Evolutionary conservation across 2,113 vertebrate species (phyloP).

Genomic region (Guaruba guarouba): DNA sequence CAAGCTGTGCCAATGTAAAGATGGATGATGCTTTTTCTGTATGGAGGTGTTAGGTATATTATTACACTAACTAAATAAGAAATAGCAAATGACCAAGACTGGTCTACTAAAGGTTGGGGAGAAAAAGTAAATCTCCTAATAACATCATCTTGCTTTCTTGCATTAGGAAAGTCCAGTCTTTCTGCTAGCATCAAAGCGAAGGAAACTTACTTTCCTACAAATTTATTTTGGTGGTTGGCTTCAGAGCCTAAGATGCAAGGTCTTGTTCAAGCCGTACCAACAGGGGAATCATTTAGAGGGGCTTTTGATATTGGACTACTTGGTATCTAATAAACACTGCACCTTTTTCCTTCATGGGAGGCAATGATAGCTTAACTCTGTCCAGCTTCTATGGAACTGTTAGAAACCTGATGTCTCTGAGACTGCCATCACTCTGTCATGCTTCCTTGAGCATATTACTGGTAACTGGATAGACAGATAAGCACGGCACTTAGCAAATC

Average conservation of each 20-base stretch:
- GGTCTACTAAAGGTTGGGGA: not conserved
- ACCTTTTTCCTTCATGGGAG: not conserved
- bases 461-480: not conserved
- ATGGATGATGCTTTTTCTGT: not conserved
- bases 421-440: fast-evolving
- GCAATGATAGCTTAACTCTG: not conserved
- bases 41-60: not conserved
- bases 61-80: not conserved
- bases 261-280: not conserved
- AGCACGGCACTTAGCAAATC: not conserved
- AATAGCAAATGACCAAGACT: not conserved
- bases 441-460: not conserved
- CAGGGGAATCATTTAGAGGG: not conserved
- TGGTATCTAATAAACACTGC: not conserved
- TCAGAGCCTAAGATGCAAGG: not conserved
- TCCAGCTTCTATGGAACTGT: not conserved
- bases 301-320: not conserved
- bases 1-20: not conserved
- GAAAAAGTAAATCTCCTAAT: not conserved
- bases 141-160: not conserved
- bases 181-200: not conserved
- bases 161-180: not conserved
- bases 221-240: not conserved
- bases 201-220: not conserved
- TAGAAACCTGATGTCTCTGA: not conserved